phyloP scores from a whole-genome alignment of 2,888 invertebrate species.

The Abrostola triplasia region DNA sequence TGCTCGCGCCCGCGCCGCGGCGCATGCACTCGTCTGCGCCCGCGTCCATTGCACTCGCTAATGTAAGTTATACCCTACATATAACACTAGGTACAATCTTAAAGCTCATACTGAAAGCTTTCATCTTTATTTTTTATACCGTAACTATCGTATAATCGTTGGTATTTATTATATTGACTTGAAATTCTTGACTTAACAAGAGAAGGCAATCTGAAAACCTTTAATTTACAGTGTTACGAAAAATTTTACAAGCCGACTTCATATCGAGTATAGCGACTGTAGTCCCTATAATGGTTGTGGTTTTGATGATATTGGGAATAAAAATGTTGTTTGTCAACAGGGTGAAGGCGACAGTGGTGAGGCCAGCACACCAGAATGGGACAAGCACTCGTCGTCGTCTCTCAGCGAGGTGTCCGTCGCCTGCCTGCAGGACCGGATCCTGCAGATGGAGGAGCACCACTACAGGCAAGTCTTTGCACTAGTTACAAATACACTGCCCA shows the following conservation, averaged over 20 bases:
- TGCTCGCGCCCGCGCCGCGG: constrained; percentile 89
- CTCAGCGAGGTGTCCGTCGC: constrained; percentile 97
- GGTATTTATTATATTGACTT: too few relatives aligned
- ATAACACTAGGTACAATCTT: neutral
- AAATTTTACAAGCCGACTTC: too few relatives aligned
- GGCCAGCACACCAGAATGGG: constrained; percentile 96
- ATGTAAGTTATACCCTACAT: constrained; percentile 63
- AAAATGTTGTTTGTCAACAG: constrained; percentile 56
- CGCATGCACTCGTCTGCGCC: constrained; percentile 94
- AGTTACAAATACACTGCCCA: neutral
- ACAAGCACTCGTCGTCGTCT: constrained; percentile 96
- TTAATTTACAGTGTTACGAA: neutral
- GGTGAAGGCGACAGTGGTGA: constrained; percentile 89
- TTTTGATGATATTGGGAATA: too few relatives aligned
- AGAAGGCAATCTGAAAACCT: neutral
- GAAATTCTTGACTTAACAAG: neutral
- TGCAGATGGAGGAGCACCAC: constrained; percentile 97
- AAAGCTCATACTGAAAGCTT: neutral
- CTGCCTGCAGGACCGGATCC: constrained; percentile 96
- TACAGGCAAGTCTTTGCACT: constrained; percentile 85
- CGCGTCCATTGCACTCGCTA: constrained; percentile 92
- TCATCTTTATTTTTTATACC: too few relatives aligned
- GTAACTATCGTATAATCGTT: too few relatives aligned
- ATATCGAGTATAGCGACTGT: too few relatives aligned
- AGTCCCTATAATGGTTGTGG: too few relatives aligned